A percentile compares a stretch with the other conserved stretches of the same genome.
These are phyloP conservation scores for Dendrophyllia cribrosa DNA, from an alignment of 64 coral and sea anemone species.

Conservation along the genomic window DNA sequence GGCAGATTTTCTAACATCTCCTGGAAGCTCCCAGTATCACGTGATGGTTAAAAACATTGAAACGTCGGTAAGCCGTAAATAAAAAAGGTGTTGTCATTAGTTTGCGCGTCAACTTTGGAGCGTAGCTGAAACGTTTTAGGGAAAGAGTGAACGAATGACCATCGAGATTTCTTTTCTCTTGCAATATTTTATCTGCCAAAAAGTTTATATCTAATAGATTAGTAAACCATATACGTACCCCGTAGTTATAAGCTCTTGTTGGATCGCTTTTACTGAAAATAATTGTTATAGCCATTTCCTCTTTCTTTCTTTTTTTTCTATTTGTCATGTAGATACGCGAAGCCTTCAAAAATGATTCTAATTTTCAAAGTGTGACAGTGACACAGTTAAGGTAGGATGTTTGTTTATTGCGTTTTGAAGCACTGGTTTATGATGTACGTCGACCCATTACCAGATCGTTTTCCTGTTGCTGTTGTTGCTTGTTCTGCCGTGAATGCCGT, in stretches of 20 bases:
- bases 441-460: not conserved
- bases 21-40: slow-evolving; percentile 34
- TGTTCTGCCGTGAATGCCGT: not conserved
- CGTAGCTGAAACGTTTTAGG: too few relatives aligned
- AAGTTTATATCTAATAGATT: too few relatives aligned
- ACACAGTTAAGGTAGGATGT: slow-evolving; percentile 52
- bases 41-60: slow-evolving; percentile 46
- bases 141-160: too few relatives aligned
- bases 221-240: too few relatives aligned
- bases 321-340: slow-evolving; percentile 38
- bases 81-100: not conserved
- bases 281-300: too few relatives aligned
- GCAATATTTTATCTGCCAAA: too few relatives aligned
- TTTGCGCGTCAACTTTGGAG: too few relatives aligned
- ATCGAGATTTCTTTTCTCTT: too few relatives aligned
- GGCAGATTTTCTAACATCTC: slow-evolving; percentile 35
- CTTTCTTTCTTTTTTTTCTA: not conserved
- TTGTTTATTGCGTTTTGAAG: not conserved
- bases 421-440: not conserved
- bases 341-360: slow-evolving; percentile 65
- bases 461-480: not conserved
- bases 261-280: too few relatives aligned
- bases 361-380: slow-evolving; percentile 49
- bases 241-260: too few relatives aligned
- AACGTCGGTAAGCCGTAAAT: slow-evolving; percentile 14